Conservation (phyloP, 2,113 vertebrate species). For the Dasyprocta punctata region DNA sequence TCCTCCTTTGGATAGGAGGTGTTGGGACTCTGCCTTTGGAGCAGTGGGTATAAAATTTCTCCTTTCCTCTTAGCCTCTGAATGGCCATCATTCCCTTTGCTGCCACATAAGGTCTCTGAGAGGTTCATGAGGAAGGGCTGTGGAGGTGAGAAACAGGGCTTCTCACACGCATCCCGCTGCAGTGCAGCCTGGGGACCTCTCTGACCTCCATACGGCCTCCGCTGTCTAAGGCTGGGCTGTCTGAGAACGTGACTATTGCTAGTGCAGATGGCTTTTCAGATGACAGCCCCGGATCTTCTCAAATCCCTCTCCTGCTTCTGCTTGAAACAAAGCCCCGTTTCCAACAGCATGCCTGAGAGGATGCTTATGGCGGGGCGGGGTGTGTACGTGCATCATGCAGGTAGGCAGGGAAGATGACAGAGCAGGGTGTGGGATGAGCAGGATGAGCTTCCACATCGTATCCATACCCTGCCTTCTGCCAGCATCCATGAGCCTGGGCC, state of each 20-base stretch:
- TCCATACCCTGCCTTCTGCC: neutral
- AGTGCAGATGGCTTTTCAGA: neutral
- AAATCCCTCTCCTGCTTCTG: neutral
- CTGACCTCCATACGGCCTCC: too few species aligned
- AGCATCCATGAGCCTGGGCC: neutral
- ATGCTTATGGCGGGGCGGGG: neutral
- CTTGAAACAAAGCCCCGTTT: neutral
- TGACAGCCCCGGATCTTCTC: neutral
- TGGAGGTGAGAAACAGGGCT: neutral
- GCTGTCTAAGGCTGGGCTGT: neutral
- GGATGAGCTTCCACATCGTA: neutral
- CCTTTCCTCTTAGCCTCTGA: accelerated
- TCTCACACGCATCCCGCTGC: accelerated
- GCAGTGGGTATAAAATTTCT: neutral
- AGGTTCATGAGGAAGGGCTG: neutral
- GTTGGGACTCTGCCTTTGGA: accelerated
- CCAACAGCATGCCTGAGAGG: neutral
- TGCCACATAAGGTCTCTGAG: accelerated
- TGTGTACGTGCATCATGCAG: neutral
- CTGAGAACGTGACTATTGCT: neutral
- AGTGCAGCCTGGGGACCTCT: accelerated
- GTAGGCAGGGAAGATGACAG: neutral
- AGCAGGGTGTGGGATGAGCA: neutral
- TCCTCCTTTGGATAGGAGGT: neutral
- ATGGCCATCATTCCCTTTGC: neutral